Evolutionary conservation across 2,113 vertebrate species (phyloP), one percentile per base, ranked within the genome.

Genomic region (Cyanocitta stelleri): DNA sequence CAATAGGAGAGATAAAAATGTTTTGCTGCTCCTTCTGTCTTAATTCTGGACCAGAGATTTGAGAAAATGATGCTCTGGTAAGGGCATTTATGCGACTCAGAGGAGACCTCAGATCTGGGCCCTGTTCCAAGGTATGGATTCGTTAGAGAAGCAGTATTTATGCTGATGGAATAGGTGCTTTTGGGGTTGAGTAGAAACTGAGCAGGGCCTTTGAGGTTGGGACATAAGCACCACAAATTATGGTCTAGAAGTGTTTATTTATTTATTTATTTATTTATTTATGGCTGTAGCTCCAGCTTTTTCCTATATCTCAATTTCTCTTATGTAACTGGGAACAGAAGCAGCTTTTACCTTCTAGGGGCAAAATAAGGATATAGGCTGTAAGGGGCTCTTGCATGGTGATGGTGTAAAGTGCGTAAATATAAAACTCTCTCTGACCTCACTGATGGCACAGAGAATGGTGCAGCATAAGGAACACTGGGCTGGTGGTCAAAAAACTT

Each of bases 61-160:
- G 82, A 87, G 56, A 93, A 76, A 85, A 41, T 0, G 0, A 61
- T 76, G 33, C 12, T 92, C 66, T 89, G 22, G 8, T 84, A 92
- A 89, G 73, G 52, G 44, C 52, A 91, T 93, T 92, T 96, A 86
- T 62, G 18, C 0, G 1, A 74, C 88, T 85, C 83, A 81, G 76
- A 95, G 80, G 75, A 92, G 63, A 85, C 52, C 43, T 89, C 83
- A 92, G 59, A 93, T 84, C 92, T 93, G 85, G 92, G 93, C 74
- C 72, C 33, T 71, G 59, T 58, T 95, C 93, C 93, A 90, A 93
- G 77, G 41, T 66, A 86, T 48, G 27, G 75, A 89, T 91, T 87
- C 77, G 39, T 83, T 86, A 94, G 72, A 74, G 63, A 76, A 90
- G 21, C 5, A 1, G 1, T 91, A 85, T 94, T 93, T 95, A 85